Base-by-base conservation (phyloP, 2,888 invertebrate genomes). In the Opisthograptis luteolata region DNA sequence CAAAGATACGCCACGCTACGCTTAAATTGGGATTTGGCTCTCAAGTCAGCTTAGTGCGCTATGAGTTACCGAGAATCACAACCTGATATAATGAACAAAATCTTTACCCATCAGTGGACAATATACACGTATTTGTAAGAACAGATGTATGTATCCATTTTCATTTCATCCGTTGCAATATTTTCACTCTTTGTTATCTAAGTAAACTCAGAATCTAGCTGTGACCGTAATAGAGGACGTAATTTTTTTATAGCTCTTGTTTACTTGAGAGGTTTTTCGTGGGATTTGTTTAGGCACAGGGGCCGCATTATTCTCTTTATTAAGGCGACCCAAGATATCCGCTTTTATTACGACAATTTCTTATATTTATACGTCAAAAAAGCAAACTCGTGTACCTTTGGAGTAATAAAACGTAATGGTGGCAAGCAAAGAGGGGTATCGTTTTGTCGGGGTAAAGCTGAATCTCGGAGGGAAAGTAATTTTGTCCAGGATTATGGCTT, bases 341-440 rank as follows among this genome's bases (percentile, higher is more conserved):
- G 60, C 65, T 76, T 79, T 79, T 79, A 78, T 76, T 73, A 72
- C 71, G 32, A 67, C 68, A 68, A 71, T 77, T 71, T 72, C 70
- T 77, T 76, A 75, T 79, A 74, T 79, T 79, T 80, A 73, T 78
- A 72, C 70, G 71, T 71, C 76, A 81, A 83, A 84, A 84, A 84
- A 84, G 83, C 79, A 79, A 83, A 85, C 66, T 68, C 79, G 68
- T 84, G 86, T 86, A 80, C 73, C 77, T 76, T 77, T 68, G 58
- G 60, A 69, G 76, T 81, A 83, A 83, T 86, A 84, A 86, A 86
- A 84, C 61, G 73, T 81, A 82, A 85, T 82, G 81, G 75, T 70
- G 69, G 73, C 66, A 71, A 68, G 68, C 64, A 66, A 64, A 61
- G 63, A 66, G 66, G 64, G 64, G 73, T 75, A 79, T 74, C 77